phyloP scores from a whole-genome alignment of 2,888 invertebrate species.

The Leptopterna dolabrata region DNA sequence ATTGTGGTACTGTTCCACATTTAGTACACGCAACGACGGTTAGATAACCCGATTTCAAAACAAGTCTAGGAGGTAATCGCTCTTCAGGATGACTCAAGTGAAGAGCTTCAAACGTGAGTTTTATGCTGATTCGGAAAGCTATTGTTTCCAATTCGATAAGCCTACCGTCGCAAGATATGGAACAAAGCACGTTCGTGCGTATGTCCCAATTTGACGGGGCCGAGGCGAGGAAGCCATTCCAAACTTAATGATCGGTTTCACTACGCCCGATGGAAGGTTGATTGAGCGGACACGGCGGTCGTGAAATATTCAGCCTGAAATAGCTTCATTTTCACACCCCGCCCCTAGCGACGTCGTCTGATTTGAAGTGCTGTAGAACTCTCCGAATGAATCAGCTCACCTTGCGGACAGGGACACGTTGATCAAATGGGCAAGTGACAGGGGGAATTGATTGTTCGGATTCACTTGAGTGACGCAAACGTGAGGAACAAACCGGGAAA shows the following conservation, averaged over 20 bases:
- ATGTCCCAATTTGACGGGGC: neutral
- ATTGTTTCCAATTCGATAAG: neutral
- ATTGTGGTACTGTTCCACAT: neutral
- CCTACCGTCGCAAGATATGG: neutral
- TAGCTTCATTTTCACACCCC: neutral
- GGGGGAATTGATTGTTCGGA: neutral
- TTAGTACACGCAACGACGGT: neutral
- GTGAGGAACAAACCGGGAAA: neutral
- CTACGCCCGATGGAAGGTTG: neutral
- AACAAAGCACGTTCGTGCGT: neutral
- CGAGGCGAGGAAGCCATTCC: neutral
- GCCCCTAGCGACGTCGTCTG: neutral
- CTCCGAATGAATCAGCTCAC: neutral
- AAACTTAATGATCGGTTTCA: conserved; percentile 8
- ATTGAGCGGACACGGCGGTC: neutral
- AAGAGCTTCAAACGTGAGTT: neutral
- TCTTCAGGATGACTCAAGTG: neutral
- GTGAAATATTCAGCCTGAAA: neutral
- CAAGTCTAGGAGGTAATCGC: neutral
- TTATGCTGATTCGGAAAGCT: neutral
- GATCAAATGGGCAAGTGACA: neutral
- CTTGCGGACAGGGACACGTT: neutral
- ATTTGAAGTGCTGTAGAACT: neutral
- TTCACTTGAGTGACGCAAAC: neutral
- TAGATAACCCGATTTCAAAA: neutral